Percentiles rank a stretch among this genome's conserved stretches.
These are phyloP conservation scores for Salmo trutta DNA, from an alignment of 2,797 vertebrate genomes.

Conservation along the genomic window DNA sequence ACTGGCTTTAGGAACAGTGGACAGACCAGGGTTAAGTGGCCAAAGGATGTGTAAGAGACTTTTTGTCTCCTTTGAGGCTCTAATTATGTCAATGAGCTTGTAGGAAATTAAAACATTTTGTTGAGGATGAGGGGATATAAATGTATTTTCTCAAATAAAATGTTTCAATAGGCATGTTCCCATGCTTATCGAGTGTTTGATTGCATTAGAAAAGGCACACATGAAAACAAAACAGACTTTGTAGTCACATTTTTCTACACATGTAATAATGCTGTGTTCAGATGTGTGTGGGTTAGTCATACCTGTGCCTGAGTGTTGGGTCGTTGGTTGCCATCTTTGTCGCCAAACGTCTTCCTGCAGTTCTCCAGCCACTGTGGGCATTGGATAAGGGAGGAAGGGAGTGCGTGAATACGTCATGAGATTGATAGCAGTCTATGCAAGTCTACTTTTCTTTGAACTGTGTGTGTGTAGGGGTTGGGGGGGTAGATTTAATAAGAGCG, in stretches of 20 bases:
- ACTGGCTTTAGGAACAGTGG: not conserved
- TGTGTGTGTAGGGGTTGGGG: constrained; percentile 23
- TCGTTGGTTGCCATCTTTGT: constrained; percentile 81
- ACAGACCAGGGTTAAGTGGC: not conserved
- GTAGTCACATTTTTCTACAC: not conserved
- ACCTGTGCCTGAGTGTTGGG: constrained; percentile 88
- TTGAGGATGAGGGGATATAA: not conserved
- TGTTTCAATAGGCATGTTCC: no score
- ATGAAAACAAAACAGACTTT: no score
- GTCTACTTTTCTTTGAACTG: no score
- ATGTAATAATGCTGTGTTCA: not conserved
- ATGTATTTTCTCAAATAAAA: not conserved
- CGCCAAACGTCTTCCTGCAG: constrained; percentile 94
- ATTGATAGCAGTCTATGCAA: no score
- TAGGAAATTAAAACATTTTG: not conserved
- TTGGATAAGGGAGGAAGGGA: not conserved
- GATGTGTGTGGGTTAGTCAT: not conserved
- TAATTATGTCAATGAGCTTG: not conserved
- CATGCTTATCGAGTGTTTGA: no score
- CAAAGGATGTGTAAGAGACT: not conserved
- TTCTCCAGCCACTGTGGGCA: constrained; percentile 91
- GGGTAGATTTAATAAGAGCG: constrained; percentile 83
- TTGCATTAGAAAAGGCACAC: no score
- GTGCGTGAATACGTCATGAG: not conserved
- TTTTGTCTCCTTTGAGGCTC: not conserved